A percentile compares a stretch with the other conserved stretches of the same genome.
Conservation (phyloP, 1,140 invertebrate species). For the Drosophila teissieri region DNA sequence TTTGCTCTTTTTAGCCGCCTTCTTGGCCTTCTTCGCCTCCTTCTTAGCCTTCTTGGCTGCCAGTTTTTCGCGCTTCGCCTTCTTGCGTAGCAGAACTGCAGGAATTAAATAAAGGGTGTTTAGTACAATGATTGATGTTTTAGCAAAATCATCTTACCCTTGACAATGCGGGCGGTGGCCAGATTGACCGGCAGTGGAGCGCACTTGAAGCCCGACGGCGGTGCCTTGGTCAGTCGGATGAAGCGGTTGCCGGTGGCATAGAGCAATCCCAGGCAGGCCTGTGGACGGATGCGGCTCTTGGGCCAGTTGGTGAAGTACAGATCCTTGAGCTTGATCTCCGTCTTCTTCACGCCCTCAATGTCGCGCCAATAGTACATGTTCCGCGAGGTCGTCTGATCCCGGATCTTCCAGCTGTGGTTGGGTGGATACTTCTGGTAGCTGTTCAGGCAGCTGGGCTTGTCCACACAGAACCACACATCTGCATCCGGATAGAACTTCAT, state of each 20-base stretch:
- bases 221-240: slow-evolving; percentile 46
- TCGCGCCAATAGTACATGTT: slow-evolving; percentile 67
- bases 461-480: slow-evolving; percentile 58
- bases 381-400: slow-evolving; percentile 16
- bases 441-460: slow-evolving; percentile 45
- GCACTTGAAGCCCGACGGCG: slow-evolving; percentile 63
- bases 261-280: slow-evolving; percentile 69
- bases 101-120: neutral
- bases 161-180: slow-evolving; percentile 35
- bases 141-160: slow-evolving; percentile 25
- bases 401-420: slow-evolving; percentile 57
- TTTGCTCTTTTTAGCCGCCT: slow-evolving; percentile 5
- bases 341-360: slow-evolving; percentile 42
- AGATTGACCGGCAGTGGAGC: slow-evolving; percentile 66
- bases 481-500: slow-evolving; percentile 59
- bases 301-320: slow-evolving; percentile 58
- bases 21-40: slow-evolving; percentile 12
- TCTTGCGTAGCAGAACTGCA: slow-evolving; percentile 13
- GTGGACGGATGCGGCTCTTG: slow-evolving; percentile 54
- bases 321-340: slow-evolving; percentile 44
- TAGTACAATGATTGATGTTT: neutral
- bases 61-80: slow-evolving; percentile 11
- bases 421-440: slow-evolving; percentile 45
- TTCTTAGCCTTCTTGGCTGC: slow-evolving; percentile 22
- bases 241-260: slow-evolving; percentile 65